Conservation (phyloP, 2,797 vertebrate genomes). For the Poeciliopsis gracilis region DNA sequence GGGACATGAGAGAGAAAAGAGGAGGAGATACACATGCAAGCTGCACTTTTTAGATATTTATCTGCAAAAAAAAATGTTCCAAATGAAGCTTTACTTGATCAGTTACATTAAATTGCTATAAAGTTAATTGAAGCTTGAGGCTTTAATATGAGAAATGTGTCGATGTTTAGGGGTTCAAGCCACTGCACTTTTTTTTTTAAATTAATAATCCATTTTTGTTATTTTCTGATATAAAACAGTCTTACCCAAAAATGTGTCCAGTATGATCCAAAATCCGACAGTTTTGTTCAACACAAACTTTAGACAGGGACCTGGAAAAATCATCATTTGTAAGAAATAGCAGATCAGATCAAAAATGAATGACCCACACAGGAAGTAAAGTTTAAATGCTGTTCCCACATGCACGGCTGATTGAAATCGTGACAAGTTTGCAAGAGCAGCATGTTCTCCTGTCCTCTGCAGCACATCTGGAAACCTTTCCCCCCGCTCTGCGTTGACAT, state of each 20-base stretch:
- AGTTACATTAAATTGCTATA: neutral
- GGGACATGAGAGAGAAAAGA: neutral
- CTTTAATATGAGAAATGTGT: neutral
- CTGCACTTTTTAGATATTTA: neutral
- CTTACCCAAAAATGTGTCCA: slow-evolving; percentile 84
- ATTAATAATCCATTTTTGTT: neutral
- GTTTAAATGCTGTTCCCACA: neutral
- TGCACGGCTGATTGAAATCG: neutral
- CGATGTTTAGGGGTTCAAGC: neutral
- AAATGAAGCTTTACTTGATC: neutral
- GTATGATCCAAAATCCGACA: slow-evolving; percentile 81
- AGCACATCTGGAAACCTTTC: slow-evolving; percentile 21
- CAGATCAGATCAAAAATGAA: neutral
- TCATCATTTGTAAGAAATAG: neutral
- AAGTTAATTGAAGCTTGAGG: neutral
- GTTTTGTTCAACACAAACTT: slow-evolving; percentile 82
- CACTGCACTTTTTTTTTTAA: neutral
- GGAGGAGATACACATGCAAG: neutral
- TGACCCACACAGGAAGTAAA: neutral
- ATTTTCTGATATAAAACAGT: neutral
- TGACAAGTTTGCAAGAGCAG: neutral
- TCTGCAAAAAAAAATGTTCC: neutral
- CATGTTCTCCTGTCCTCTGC: neutral
- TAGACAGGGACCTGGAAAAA: slow-evolving; percentile 81
- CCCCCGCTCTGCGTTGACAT: neutral